Conservation (phyloP, 2,888 invertebrate species). For the Gerris lacustris region DNA sequence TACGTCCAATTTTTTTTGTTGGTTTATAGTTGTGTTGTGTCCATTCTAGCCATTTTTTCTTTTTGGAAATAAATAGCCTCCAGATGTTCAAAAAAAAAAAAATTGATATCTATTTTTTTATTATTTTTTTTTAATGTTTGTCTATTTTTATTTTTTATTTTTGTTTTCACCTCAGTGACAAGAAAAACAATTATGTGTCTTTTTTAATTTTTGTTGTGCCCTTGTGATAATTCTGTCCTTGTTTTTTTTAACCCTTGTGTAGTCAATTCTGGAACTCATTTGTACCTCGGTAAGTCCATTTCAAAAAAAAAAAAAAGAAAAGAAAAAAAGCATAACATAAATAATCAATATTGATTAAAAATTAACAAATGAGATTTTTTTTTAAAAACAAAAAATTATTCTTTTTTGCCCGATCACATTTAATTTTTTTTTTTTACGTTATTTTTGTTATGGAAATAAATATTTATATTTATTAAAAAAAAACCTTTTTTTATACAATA, state of each 20-base stretch:
- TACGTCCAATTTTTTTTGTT: too few species aligned
- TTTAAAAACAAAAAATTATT: too few species aligned
- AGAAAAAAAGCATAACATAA: not conserved
- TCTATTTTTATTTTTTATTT: slow-evolving; percentile 13
- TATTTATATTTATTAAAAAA: not conserved
- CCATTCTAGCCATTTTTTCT: too few species aligned
- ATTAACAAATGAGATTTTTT: not conserved
- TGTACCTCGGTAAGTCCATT: slow-evolving; percentile 87
- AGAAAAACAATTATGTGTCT: not conserved
- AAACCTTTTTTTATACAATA: too few species aligned
- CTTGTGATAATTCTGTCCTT: slow-evolving; percentile 31
- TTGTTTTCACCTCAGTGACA: not conserved
- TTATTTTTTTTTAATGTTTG: slow-evolving; percentile 8
- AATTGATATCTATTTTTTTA: too few species aligned
- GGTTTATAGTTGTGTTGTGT: too few species aligned
- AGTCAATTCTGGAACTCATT: slow-evolving; percentile 98
- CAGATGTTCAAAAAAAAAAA: slow-evolving; percentile 26
- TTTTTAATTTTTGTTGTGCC: slow-evolving; percentile 26
- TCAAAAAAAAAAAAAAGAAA: slow-evolving; percentile 4
- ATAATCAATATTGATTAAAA: not conserved
- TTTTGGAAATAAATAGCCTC: too few species aligned
- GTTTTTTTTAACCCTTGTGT: slow-evolving; percentile 38
- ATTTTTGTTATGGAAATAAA: too few species aligned
- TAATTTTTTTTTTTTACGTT: not conserved
- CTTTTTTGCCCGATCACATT: slow-evolving; percentile 7